Evolutionary conservation across 1,140 invertebrate genomes (phyloP).

Genomic region (Drosophila malerkotliana): DNA sequence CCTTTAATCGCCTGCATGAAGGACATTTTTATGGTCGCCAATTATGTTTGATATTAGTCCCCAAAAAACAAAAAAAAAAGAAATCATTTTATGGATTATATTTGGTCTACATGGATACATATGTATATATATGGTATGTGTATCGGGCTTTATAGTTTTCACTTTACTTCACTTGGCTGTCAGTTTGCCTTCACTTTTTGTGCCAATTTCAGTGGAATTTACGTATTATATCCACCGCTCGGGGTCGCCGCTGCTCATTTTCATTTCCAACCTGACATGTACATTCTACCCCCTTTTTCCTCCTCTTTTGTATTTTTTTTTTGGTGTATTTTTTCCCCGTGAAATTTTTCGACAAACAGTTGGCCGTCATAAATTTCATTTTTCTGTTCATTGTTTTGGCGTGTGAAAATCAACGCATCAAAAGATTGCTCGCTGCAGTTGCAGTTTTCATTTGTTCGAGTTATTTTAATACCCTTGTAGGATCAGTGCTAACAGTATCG

Average conservation of each 20-base stretch:
- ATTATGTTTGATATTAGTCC: slow-evolving; percentile 42
- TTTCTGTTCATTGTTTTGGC: slow-evolving; percentile 51
- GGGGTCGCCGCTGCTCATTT: slow-evolving; percentile 33
- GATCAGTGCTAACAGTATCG: too few relatives aligned
- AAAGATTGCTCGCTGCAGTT: slow-evolving; percentile 14
- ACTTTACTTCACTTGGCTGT: slow-evolving; percentile 7
- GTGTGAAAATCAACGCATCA: slow-evolving; percentile 52
- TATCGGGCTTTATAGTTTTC: slow-evolving; percentile 1
- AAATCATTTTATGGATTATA: slow-evolving; percentile 34
- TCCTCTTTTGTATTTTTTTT: background rate
- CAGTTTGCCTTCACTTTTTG: slow-evolving; percentile 11
- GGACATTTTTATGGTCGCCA: slow-evolving; percentile 32
- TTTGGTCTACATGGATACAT: background rate
- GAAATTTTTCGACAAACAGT: background rate
- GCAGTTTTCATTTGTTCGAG: background rate
- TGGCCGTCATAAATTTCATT: slow-evolving; percentile 47
- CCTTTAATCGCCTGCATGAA: slow-evolving; percentile 22
- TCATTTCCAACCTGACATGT: slow-evolving; percentile 38
- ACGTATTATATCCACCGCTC: slow-evolving; percentile 29
- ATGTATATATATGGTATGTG: background rate
- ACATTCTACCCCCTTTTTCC: background rate
- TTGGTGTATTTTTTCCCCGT: slow-evolving; percentile 7
- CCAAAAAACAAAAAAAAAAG: too few relatives aligned
- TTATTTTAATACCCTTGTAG: too few relatives aligned
- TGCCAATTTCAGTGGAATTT: slow-evolving; percentile 27